Evolutionary conservation across 2,113 vertebrate genomes (phyloP).

Genomic region (Spilogale gracilis): DNA sequence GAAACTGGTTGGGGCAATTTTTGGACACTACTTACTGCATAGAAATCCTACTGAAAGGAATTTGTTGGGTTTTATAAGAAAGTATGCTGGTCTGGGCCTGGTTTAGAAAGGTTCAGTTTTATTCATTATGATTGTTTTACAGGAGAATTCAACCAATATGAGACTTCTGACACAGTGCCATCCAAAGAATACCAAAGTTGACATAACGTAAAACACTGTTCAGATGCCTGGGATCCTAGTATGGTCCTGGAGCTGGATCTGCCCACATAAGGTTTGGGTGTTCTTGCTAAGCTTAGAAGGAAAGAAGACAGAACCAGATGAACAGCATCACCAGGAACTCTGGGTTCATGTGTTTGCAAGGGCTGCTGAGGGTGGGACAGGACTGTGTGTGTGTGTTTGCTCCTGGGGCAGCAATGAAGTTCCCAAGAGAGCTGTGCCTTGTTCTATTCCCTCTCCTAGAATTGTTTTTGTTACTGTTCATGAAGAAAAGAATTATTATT

Average conservation of each 20-base stretch:
- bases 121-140: conserved; percentile 21
- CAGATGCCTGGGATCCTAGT: neutral
- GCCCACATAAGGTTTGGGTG: neutral
- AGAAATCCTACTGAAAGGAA: neutral
- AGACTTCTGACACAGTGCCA: neutral
- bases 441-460: neutral
- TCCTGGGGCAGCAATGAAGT: neutral
- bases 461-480: conserved; percentile 40
- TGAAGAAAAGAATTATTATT: neutral
- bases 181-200: neutral
- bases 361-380: neutral
- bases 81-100: neutral
- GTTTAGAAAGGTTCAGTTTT: conserved; percentile 21
- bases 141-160: neutral
- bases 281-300: neutral
- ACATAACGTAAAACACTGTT: neutral
- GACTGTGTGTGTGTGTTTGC: neutral
- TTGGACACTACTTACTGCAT: neutral
- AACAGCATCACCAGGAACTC: neutral
- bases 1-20: neutral
- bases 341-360: neutral
- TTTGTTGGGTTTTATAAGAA: neutral
- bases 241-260: neutral
- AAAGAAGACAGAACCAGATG: neutral
- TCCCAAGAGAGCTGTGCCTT: conserved; percentile 36